phyloP scores from a whole-genome alignment of 2,888 invertebrate species.

The Lepidocyrtinus sp. region DNA sequence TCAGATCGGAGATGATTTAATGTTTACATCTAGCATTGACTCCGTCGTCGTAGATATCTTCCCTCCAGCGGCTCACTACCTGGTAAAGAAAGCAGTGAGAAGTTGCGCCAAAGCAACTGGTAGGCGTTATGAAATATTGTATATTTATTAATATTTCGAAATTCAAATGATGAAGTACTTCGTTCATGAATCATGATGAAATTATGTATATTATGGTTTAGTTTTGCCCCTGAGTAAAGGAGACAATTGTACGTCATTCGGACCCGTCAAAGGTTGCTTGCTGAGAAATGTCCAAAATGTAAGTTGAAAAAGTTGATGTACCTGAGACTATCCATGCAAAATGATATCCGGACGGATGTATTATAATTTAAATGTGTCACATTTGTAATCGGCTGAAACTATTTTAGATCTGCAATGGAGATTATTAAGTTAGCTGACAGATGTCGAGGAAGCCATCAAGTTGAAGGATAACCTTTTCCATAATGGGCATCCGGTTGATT shows the following conservation, averaged over 20 bases:
- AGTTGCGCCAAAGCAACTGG: conserved; percentile 41
- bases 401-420: conserved; percentile 31
- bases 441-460: too few species aligned
- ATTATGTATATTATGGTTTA: not conserved
- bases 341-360: too few species aligned
- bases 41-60: conserved; percentile 36
- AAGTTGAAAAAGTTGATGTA: too few species aligned
- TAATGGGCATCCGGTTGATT: too few species aligned
- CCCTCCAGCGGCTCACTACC: conserved; percentile 31
- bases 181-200: too few species aligned
- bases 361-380: too few species aligned
- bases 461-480: too few species aligned
- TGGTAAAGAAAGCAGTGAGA: conserved; percentile 40
- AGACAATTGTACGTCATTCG: conserved; percentile 51
- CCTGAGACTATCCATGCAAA: too few species aligned
- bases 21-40: conserved; percentile 43
- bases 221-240: conserved; percentile 41
- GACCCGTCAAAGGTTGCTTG: conserved; percentile 40
- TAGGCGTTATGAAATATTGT: not conserved
- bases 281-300: conserved; percentile 38
- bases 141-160: not conserved
- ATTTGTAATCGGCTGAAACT: not conserved
- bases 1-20: conserved; percentile 50
- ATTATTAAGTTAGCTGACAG: too few species aligned
- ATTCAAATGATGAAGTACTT: too few species aligned